These are phyloP conservation scores for Hippopotamyrus pictus DNA, from an alignment of 2,797 vertebrate species.

Conservation along the genomic window DNA sequence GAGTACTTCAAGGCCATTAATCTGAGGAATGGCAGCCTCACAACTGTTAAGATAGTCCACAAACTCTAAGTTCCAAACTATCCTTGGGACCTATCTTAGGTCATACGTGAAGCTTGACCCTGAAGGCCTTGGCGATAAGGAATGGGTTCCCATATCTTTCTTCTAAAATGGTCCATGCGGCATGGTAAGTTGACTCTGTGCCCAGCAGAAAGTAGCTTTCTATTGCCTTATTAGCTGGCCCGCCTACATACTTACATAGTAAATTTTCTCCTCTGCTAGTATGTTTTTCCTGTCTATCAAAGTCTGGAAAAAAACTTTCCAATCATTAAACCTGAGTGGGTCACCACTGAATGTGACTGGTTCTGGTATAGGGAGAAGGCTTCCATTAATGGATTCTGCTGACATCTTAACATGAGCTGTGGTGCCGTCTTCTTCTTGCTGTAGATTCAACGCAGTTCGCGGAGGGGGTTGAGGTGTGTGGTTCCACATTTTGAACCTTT, in stretches of 20 bases:
- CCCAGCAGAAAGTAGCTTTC: conserved; percentile 35
- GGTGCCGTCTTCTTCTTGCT: not conserved
- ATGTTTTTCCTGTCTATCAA: conserved; percentile 39
- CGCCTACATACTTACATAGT: conserved; percentile 30
- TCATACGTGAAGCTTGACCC: conserved; percentile 36
- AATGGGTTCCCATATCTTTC: conserved; percentile 31
- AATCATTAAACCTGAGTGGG: not conserved
- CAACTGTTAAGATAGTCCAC: conserved; percentile 33
- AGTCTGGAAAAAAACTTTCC: conserved; percentile 29
- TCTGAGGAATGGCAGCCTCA: conserved; percentile 33
- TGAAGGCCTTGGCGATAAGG: conserved; percentile 30
- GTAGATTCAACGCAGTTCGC: not conserved
- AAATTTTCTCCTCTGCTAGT: conserved; percentile 30
- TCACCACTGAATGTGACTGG: conserved; percentile 12
- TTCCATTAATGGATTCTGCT: conserved; percentile 11
- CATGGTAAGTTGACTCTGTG: conserved; percentile 33
- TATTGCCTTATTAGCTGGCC: conserved; percentile 31
- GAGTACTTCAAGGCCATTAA: conserved; percentile 30
- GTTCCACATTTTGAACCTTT: not conserved
- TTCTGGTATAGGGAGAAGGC: conserved; percentile 7
- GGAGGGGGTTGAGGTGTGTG: not conserved
- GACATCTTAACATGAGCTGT: not conserved
- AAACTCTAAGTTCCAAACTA: conserved; percentile 33
- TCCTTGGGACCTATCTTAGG: conserved; percentile 34
- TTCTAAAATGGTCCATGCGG: conserved; percentile 23